Evolutionary conservation across 2,888 invertebrate species (phyloP).

Genomic region (Protonemura montana): DNA sequence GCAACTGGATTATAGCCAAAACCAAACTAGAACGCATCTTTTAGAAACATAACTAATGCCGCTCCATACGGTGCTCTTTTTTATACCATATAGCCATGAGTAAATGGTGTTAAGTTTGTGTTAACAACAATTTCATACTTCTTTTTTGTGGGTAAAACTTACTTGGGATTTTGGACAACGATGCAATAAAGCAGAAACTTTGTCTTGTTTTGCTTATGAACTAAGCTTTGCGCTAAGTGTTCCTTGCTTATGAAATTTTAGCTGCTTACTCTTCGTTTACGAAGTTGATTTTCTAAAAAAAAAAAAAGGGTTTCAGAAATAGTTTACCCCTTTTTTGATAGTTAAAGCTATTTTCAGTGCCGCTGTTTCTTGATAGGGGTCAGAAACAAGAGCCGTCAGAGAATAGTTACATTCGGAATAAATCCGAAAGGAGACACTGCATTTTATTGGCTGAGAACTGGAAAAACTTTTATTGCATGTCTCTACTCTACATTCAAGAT

Average conservation of each 20-base stretch:
- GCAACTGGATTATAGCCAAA: slow-evolving; percentile 25
- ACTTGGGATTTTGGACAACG: not conserved
- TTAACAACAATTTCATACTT: slow-evolving; percentile 2
- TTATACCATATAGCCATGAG: not conserved
- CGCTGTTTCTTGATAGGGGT: no score
- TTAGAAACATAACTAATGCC: not conserved
- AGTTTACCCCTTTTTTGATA: no score
- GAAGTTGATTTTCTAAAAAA: not conserved
- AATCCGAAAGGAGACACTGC: no score
- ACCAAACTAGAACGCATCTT: not conserved
- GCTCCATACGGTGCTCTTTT: not conserved
- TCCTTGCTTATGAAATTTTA: not conserved
- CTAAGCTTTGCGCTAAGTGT: not conserved
- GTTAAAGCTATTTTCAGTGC: no score
- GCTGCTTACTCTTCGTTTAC: not conserved
- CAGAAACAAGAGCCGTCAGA: no score
- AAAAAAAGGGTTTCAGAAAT: no score
- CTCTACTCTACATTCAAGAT: no score
- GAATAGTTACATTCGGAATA: no score
- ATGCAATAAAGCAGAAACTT: not conserved
- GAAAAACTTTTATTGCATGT: no score
- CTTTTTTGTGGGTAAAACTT: not conserved
- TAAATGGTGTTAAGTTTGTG: slow-evolving; percentile 7
- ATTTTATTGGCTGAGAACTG: no score
- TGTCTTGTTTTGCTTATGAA: not conserved